Conservation (phyloP, 1,140 invertebrate genomes). For the Semibalanus balanoides region DNA sequence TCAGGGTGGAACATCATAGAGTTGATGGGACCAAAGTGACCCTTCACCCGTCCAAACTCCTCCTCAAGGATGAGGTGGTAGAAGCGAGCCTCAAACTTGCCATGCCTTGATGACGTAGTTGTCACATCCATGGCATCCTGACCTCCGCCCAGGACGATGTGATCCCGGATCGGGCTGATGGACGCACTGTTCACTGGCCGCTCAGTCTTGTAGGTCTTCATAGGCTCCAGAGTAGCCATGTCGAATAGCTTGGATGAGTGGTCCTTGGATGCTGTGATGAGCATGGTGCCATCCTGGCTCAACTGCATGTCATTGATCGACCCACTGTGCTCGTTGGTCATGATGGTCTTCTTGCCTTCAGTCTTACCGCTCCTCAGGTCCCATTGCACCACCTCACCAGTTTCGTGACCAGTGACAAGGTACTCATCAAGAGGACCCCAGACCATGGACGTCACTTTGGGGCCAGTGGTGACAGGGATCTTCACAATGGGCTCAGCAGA, state of each 20-base stretch:
- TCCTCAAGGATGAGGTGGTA: conserved; percentile 99
- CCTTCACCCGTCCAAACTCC: conserved; percentile 95
- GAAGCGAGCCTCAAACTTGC: conserved; percentile 97
- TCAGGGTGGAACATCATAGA: conserved; percentile 95
- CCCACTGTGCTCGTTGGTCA: conserved; percentile 60
- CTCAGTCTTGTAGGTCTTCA: conserved; percentile 94
- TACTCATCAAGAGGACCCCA: conserved; percentile 87
- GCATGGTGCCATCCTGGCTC: conserved; percentile 84
- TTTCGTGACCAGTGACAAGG: conserved; percentile 86
- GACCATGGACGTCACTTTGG: conserved; percentile 77
- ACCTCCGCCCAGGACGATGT: conserved; percentile 88
- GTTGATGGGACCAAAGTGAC: conserved; percentile 99
- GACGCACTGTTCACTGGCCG: conserved; percentile 91
- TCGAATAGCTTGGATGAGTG: conserved; percentile 88
- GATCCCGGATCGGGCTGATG: conserved; percentile 83
- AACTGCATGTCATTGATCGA: conserved; percentile 93
- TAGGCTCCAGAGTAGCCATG: conserved; percentile 56
- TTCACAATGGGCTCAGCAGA: conserved; percentile 42
- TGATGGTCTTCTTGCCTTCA: conserved; percentile 63
- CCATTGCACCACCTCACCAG: conserved; percentile 80
- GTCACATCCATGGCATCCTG: conserved; percentile 99
- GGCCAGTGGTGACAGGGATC: conserved; percentile 39
- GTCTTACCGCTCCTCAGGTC: conserved; percentile 41
- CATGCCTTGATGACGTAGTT: conserved; percentile 82
- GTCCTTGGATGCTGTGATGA: conserved; percentile 92